A percentile compares a stretch with the other conserved stretches of the same genome.
phyloP scores from a whole-genome alignment of 1,140 invertebrate species.

The Marisa cornuarietis region DNA sequence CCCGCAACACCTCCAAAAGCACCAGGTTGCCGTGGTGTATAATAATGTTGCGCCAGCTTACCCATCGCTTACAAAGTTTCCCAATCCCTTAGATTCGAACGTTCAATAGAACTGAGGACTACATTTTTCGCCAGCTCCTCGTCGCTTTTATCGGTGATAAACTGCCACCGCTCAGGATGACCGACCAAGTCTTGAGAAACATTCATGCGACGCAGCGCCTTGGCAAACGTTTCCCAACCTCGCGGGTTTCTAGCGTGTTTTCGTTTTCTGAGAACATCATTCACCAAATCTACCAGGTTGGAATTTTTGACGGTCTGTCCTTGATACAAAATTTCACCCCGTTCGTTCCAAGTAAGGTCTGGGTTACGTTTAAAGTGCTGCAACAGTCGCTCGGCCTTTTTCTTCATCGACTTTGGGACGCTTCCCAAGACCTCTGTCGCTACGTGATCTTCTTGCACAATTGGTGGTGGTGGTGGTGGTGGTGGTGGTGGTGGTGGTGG shows the following conservation, averaged over 20 bases:
- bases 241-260: not conserved
- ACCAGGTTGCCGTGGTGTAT: not conserved
- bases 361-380: not conserved
- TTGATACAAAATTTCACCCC: not conserved
- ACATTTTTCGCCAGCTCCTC: no score
- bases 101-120: no score
- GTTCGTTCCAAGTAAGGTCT: conserved; percentile 4
- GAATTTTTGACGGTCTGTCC: not conserved
- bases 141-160: conserved; percentile 1
- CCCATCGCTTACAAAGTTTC: not conserved
- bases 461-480: not conserved
- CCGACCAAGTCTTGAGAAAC: conserved; percentile 8
- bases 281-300: conserved; percentile 13
- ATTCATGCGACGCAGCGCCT: not conserved
- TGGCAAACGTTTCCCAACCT: conserved; percentile 6
- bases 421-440: conserved; percentile 4
- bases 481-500: no score
- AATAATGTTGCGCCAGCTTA: not conserved
- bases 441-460: not conserved
- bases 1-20: conserved; percentile 9
- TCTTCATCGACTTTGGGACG: conserved; percentile 17
- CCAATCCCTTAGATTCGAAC: no score
- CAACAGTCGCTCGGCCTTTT: conserved; percentile 12
- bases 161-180: conserved; percentile 6
- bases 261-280: conserved; percentile 10